Base-by-base conservation (phyloP, 2,888 invertebrate genomes). In the Liodrosophila aerea region DNA sequence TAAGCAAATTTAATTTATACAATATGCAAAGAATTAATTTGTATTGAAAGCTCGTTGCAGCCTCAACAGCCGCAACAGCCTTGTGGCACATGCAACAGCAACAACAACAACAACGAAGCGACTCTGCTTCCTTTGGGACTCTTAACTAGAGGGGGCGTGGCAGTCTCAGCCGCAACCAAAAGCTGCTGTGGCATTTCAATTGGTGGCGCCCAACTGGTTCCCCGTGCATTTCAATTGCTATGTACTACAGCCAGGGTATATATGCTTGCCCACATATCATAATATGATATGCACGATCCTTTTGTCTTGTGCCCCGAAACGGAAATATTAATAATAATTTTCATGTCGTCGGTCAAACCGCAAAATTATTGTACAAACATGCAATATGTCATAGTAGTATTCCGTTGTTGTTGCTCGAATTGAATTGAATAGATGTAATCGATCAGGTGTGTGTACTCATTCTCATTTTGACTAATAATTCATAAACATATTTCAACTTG, bases 1-100 rank as follows among this genome's bases (percentile, higher is more conserved):
- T 83, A 87, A 86, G 76, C 82, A 87, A 88, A 88, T 88, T 85
- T 87, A 87, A 88, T 88, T 88, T 88, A 88, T 88, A 77, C 88
- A 83, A 85, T 83, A 83, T 83, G 82, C 82, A 83, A 83, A 83
- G 85, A 83, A 83, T 83, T 83, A 83, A 85, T 83, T 85, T 80
- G 70, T 65, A 70, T 64, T 59, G 68, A 51, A 46, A 46, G 53
- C 41, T 7, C 41, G 13, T 8, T 13, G 13, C 39, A 9, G 34
- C 12, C 30, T 22, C 22, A 22, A 22, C 22, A 22, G 5, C 22
- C 22, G 22, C 22, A 22, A 5, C 22, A 22, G 22, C 22, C 22
- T 22, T 22, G 22, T 22, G 22, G 22, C 22, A 22, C 22, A 22
- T 2, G 22, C 22, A 22, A 5, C 22, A 22, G n/a, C n/a, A n/a